These are phyloP conservation scores for Platycnemis pennipes DNA, from an alignment of 2,888 invertebrate genomes.

Conservation along the genomic window DNA sequence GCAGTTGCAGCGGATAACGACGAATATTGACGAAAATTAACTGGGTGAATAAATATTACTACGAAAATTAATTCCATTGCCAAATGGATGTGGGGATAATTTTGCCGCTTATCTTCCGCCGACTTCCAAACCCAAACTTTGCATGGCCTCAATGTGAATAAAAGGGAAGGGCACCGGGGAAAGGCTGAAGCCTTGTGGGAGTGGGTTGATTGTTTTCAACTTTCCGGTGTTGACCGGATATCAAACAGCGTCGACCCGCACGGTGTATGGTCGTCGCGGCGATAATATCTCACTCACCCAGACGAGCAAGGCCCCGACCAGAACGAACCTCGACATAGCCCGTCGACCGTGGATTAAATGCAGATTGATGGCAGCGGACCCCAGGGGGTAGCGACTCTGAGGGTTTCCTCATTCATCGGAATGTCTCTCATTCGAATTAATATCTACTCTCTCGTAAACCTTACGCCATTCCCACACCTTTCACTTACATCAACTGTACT, in stretches of 20 bases:
- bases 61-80: too few relatives aligned
- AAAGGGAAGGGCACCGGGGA: too few relatives aligned
- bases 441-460: neutral
- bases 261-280: neutral
- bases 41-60: too few relatives aligned
- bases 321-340: neutral
- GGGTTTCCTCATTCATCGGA: neutral
- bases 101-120: too few relatives aligned
- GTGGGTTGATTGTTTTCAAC: neutral
- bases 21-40: too few relatives aligned
- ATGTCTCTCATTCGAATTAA: neutral
- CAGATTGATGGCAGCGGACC: neutral
- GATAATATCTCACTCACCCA: neutral
- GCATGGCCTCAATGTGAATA: too few relatives aligned
- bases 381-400: neutral
- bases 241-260: neutral
- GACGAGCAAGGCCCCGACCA: too few relatives aligned
- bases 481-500: neutral
- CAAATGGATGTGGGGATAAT: too few relatives aligned
- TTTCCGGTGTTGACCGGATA: neutral
- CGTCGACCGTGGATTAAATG: neutral
- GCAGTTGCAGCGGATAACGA: too few relatives aligned
- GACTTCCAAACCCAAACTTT: too few relatives aligned
- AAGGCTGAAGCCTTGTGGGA: neutral
- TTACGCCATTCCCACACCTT: neutral